These are phyloP conservation scores for Bugulina stolonifera DNA, from an alignment of 2,888 invertebrate species.

Conservation along the genomic window DNA sequence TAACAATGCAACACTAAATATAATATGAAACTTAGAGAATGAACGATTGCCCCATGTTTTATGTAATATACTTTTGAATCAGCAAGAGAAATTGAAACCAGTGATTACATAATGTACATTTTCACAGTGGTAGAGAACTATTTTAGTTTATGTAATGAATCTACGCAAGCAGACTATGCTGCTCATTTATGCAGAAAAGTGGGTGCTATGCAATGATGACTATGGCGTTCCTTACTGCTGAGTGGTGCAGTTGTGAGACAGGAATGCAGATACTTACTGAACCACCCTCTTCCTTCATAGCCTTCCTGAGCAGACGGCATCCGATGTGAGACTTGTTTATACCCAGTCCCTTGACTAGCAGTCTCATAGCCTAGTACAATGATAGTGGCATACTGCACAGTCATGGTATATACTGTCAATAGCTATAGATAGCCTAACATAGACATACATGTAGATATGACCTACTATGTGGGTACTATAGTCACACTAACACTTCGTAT, in stretches of 20 bases:
- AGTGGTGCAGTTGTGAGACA: too few species aligned
- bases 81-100: too few species aligned
- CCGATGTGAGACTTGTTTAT: not conserved
- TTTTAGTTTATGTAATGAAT: too few species aligned
- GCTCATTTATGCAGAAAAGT: too few species aligned
- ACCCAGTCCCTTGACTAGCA: constrained; percentile 8
- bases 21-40: too few species aligned
- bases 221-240: too few species aligned
- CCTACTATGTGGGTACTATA: not conserved
- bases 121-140: too few species aligned
- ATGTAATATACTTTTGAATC: too few species aligned
- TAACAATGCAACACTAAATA: not conserved
- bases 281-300: not conserved
- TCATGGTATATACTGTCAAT: not conserved
- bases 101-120: too few species aligned
- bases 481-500: not conserved
- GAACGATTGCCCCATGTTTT: too few species aligned
- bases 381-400: not conserved
- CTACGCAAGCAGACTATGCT: too few species aligned
- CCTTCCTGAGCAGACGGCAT: not conserved
- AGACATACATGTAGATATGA: not conserved
- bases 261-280: constrained; percentile 20
- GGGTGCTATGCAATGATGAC: too few species aligned
- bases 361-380: constrained; percentile 2
- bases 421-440: not conserved